Percentiles rank a stretch among this genome's conserved stretches.
Conservation (phyloP, 2,797 vertebrate genomes). For the Gymnopithys bicolor region DNA sequence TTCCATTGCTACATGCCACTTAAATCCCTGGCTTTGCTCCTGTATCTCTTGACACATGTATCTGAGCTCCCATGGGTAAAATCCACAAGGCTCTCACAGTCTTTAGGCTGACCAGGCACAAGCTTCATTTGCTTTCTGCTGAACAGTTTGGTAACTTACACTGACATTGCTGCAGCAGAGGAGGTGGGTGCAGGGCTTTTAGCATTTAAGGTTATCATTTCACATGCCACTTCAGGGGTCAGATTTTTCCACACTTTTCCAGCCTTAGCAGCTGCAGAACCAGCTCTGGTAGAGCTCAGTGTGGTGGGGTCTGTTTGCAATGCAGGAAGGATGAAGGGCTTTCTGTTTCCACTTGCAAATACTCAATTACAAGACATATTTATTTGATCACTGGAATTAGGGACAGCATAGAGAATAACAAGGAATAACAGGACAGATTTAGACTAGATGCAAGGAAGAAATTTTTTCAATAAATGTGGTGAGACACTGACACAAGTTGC, state of each 20-base stretch:
- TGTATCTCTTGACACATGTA: background rate
- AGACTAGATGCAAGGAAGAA: too few relatives aligned
- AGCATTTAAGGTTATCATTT: background rate
- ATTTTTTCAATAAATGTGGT: rapidly evolving
- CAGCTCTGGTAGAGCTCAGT: background rate
- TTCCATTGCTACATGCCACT: background rate
- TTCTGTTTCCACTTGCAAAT: background rate
- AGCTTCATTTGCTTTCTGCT: background rate
- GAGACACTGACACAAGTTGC: background rate
- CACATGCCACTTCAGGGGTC: background rate
- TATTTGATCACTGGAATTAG: background rate
- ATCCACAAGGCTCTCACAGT: background rate
- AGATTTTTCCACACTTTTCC: background rate
- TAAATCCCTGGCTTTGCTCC: conserved; percentile 41
- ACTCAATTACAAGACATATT: rapidly evolving
- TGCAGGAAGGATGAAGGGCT: background rate
- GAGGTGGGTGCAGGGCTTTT: background rate
- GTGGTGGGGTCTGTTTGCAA: too few relatives aligned
- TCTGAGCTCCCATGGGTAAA: background rate
- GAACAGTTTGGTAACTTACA: background rate
- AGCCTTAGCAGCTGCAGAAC: background rate
- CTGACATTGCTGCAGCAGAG: background rate
- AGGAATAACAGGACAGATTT: background rate
- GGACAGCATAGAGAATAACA: background rate
- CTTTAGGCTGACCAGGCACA: background rate